Conservation (phyloP, 2,888 invertebrate genomes). For the Cephus pygmeus region DNA sequence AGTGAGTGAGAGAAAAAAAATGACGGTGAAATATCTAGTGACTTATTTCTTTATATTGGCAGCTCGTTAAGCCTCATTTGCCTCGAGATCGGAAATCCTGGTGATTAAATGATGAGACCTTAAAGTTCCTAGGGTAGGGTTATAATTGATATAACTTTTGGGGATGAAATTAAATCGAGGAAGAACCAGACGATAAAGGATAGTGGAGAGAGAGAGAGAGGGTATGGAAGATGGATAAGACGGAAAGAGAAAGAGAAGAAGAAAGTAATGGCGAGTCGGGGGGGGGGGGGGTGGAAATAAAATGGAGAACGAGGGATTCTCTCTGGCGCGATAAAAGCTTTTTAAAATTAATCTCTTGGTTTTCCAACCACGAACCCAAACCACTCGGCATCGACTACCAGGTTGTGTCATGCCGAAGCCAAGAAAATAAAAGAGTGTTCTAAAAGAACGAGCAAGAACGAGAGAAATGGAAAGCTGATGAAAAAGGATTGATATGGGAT, state of each 20-base stretch:
- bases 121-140: not conserved
- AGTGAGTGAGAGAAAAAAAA: not conserved
- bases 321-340: constrained; percentile 38
- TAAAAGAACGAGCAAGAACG: not conserved
- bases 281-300: constrained; percentile 29
- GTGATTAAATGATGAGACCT: not conserved
- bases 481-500: no score
- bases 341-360: constrained; percentile 47
- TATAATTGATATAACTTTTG: not conserved
- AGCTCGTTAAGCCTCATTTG: not conserved
- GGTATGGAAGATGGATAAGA: not conserved
- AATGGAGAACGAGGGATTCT: constrained; percentile 26
- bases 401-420: not conserved
- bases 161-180: not conserved
- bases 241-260: not conserved
- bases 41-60: not conserved
- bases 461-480: not conserved
- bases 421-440: constrained; percentile 17
- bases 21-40: not conserved
- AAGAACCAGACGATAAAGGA: not conserved
- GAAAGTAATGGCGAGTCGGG: not conserved
- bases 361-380: constrained; percentile 8
- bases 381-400: not conserved
- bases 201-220: constrained; percentile 6
- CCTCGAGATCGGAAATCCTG: not conserved